Conservation (phyloP, 1,140 invertebrate species). For the Zaprionus gabonicus region DNA sequence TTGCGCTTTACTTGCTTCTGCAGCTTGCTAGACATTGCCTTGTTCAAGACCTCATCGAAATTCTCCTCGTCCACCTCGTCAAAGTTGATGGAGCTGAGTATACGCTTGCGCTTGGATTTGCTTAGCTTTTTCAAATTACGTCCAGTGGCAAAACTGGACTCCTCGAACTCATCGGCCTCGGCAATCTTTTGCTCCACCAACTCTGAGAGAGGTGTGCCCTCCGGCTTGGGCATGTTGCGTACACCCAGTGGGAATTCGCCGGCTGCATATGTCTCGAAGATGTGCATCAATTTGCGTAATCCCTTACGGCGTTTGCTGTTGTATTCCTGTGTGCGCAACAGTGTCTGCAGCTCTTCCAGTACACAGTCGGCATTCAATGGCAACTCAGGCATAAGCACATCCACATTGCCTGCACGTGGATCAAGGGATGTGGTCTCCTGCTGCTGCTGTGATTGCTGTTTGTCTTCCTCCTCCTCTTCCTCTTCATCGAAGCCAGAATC, state of each 20-base stretch:
- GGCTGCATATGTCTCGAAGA: slow-evolving; percentile 84
- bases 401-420: slow-evolving; percentile 91
- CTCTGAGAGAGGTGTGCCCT: slow-evolving; percentile 54
- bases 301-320: slow-evolving; percentile 73
- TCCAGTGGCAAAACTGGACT: slow-evolving; percentile 61
- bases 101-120: slow-evolving; percentile 76
- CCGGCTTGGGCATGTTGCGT: slow-evolving; percentile 84
- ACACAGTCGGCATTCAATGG: slow-evolving; percentile 85
- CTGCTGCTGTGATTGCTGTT: slow-evolving; percentile 33
- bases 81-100: slow-evolving; percentile 74
- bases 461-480: slow-evolving; percentile 67
- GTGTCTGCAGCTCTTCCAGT: slow-evolving; percentile 66
- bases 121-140: slow-evolving; percentile 78
- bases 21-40: slow-evolving; percentile 65
- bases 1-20: slow-evolving; percentile 58
- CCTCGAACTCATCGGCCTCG: slow-evolving; percentile 71
- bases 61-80: slow-evolving; percentile 76
- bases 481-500: slow-evolving; percentile 77
- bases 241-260: slow-evolving; percentile 88
- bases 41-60: slow-evolving; percentile 67
- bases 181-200: slow-evolving; percentile 74
- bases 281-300: slow-evolving; percentile 63
- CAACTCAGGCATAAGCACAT: slow-evolving; percentile 89
- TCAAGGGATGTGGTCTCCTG: slow-evolving; percentile 85
- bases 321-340: slow-evolving; percentile 65